Evolutionary conservation across 2,888 invertebrate species (phyloP).

Genomic region (Podotricha telesiphe): DNA sequence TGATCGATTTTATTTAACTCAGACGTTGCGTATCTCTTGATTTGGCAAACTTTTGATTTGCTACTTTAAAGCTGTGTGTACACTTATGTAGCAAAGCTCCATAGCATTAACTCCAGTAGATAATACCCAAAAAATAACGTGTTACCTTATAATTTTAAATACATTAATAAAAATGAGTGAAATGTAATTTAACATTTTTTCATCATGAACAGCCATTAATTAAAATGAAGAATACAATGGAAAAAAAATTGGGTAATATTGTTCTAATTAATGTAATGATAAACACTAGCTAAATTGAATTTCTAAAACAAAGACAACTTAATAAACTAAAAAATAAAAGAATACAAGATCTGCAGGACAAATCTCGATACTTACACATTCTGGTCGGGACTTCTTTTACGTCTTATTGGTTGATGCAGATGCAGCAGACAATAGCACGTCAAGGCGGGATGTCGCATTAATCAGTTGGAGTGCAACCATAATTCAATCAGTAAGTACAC

Average conservation of each 20-base stretch:
- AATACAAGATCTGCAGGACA: slow-evolving; percentile 41
- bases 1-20: slow-evolving; percentile 22
- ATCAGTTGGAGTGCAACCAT: slow-evolving; percentile 81
- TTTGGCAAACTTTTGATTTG: slow-evolving; percentile 4
- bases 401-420: slow-evolving; percentile 76
- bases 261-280: no score
- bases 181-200: background rate
- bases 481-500: slow-evolving; percentile 70
- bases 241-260: background rate
- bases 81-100: background rate
- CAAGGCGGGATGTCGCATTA: slow-evolving; percentile 80
- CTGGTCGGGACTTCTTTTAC: slow-evolving; percentile 52
- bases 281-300: no score
- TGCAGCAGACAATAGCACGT: slow-evolving; percentile 79
- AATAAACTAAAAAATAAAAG: slow-evolving; percentile 12
- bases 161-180: no score
- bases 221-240: background rate
- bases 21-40: background rate
- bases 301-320: no score
- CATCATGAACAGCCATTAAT: background rate
- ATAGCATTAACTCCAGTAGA: no score
- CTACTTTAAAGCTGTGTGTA: background rate
- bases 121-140: no score
- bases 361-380: slow-evolving; percentile 57
- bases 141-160: no score